Evolutionary conservation across 2,888 invertebrate species (phyloP), one percentile per base, ranked within the genome.

Genomic region (Orthosia gracilis): DNA sequence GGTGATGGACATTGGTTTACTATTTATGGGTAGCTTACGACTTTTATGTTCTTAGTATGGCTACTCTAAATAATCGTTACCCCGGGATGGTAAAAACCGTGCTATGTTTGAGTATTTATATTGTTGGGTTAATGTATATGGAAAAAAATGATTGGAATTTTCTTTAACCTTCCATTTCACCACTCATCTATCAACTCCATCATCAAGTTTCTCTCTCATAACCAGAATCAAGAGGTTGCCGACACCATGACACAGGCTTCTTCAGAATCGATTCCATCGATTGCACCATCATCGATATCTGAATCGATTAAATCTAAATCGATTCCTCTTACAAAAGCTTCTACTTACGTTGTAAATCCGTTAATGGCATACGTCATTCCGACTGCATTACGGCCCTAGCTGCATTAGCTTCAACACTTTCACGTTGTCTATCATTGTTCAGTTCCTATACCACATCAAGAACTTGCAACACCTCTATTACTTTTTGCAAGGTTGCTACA

Each of bases 391-490:
- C 78, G 82, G 82, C 78, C 84, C 86, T 86, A 87, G 85, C 89
- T 87, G 85, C 89, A 88, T 92, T 89, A 89, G 85, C 88, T 71
- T 71, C 72, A 82, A 85, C 74, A 84, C 85, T 86, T 85, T 86
- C 88, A 89, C 92, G 90, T 91, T 92, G 90, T 88, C 89, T 81
- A 85, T 87, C 78, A 78, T 87, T 78, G 83, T 89, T 91, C 79
- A 83, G 85, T 86, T 89, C 85, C 87, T 88, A 84, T 83, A 82
- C 81, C 77, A 85, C 82, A 82, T 84, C 82, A 82, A 82, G 83
- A 84, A 84, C 82, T 81, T 80, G 69, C 79, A 85, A 87, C 83
- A 87, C 84, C 84, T 86, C 73, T 83, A 69, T 72, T 76, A 84
- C 81, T 45, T 65, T 52, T 21, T 64, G 58, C 17, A 82, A 63